phyloP scores from a whole-genome alignment of 92 coral and sea anemone genomes.

The Pocillopora meandrina region DNA sequence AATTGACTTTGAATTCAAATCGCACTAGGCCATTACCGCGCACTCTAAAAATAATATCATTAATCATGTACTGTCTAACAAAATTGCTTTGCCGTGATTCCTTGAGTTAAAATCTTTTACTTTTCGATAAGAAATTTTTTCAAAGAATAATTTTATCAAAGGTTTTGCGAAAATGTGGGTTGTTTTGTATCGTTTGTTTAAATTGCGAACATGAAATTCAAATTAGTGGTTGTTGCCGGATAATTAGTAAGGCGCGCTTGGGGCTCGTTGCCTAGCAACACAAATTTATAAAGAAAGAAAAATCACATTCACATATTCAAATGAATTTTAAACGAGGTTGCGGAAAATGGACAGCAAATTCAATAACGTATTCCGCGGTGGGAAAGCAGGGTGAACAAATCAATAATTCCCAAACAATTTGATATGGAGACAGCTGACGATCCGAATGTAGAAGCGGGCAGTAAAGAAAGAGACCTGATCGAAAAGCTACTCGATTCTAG shows the following conservation, averaged over 20 bases:
- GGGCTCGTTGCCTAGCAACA: conserved; percentile 36
- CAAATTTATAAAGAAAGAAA: conserved; percentile 1
- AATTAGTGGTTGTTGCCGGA: background rate
- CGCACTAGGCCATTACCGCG: background rate
- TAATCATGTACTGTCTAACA: background rate
- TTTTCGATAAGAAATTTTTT: background rate
- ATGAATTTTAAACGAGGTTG: conserved; percentile 11
- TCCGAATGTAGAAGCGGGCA: background rate
- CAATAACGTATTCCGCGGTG: background rate
- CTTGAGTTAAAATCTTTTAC: background rate
- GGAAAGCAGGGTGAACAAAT: background rate
- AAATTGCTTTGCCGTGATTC: background rate
- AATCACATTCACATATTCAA: conserved; percentile 20
- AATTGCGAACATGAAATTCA: background rate
- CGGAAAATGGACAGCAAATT: conserved; percentile 8
- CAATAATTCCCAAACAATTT: background rate
- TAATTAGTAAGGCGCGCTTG: background rate
- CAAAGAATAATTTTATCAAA: background rate
- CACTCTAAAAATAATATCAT: background rate
- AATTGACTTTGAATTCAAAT: background rate
- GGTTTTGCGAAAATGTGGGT: background rate
- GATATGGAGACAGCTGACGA: conserved; percentile 23
- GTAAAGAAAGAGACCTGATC: conserved; percentile 17
- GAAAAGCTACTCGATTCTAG: conserved; percentile 34
- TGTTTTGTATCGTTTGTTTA: background rate